Base-by-base conservation (phyloP, 2,797 vertebrate species). In the Trematomus bernacchii region DNA sequence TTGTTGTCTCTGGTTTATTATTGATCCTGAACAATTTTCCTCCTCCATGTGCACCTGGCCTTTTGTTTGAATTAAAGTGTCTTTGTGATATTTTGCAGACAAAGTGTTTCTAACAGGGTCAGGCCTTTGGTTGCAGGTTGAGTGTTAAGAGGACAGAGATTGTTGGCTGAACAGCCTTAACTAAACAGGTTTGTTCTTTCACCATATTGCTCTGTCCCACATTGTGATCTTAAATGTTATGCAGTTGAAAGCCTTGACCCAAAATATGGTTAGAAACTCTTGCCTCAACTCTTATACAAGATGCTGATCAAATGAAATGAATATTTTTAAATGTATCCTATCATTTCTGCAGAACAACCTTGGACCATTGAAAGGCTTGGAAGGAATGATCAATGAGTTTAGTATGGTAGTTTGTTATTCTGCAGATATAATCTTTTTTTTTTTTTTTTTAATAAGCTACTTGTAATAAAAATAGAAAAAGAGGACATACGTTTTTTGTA, bases 1-100 rank as follows among this genome's bases (percentile, higher is more conserved):
- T 84, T 84, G 71, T 78, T 87, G 69, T 82, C 59, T 75, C 70
- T 76, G 61, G 19, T 71, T 63, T 59, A 62, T 48, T 75, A 60
- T 13, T 62, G 43, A 57, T 76, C 51, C 11, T 16, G 54, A 61
- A 54, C 54, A 30, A 54, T 54, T 57, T 63, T 42, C 44, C 47
- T 65, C 27, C 10, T 52, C 19, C 27, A 46, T 43, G 30, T 76
- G 57, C 64, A 72, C 33, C 68, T 83, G 67, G 30, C 6, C 47
- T 21, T 77, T 81, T 79, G 60, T 84, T 71, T 60, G 37, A 58
- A 3, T 42, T 42, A n/a, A 63, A 63, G 13, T 30, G 55, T 58
- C 53, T 85, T 78, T 70, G 58, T 76, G 30, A 43, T 58, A 63
- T 79, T 16, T 21, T 11, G 33, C 44, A 52, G 43, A 55, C n/a